Evolutionary conservation across 2,797 vertebrate genomes (phyloP).

Genomic region (Trachops cirrhosus): DNA sequence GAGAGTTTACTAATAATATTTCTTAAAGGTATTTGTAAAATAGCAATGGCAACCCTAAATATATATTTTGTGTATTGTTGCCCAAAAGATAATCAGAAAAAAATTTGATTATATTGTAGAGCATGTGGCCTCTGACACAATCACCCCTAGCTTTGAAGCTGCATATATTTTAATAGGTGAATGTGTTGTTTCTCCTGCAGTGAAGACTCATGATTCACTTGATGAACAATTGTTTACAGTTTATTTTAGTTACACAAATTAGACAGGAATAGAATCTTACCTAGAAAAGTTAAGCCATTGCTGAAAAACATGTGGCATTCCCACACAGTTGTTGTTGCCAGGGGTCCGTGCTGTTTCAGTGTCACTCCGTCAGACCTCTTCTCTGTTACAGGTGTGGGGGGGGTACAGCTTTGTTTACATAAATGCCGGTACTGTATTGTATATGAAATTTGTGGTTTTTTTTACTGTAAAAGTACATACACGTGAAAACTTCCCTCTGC

Average conservation of each 20-base stretch:
- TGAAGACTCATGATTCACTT: background rate
- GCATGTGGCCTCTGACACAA: background rate
- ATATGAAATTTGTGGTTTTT: slow-evolving; percentile 10
- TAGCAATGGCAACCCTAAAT: background rate
- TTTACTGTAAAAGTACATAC: background rate
- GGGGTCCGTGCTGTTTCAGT: background rate
- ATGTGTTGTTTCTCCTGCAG: background rate
- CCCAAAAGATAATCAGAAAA: background rate
- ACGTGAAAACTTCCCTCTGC: slow-evolving; percentile 12
- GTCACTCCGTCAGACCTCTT: slow-evolving; percentile 3
- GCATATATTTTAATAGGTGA: background rate
- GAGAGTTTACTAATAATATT: background rate
- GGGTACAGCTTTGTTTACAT: background rate
- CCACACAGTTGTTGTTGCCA: background rate
- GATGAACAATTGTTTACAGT: background rate
- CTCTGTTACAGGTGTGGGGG: background rate
- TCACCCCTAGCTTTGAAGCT: background rate
- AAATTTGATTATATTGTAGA: background rate
- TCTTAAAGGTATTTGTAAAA: slow-evolving; percentile 14
- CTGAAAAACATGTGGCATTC: background rate
- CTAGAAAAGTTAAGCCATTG: background rate
- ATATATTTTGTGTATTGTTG: background rate
- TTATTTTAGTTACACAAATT: background rate
- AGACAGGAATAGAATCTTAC: background rate
- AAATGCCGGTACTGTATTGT: background rate